Evolutionary conservation across 2,888 invertebrate species (phyloP).

Genomic region (Shargacucullia verbasci): DNA sequence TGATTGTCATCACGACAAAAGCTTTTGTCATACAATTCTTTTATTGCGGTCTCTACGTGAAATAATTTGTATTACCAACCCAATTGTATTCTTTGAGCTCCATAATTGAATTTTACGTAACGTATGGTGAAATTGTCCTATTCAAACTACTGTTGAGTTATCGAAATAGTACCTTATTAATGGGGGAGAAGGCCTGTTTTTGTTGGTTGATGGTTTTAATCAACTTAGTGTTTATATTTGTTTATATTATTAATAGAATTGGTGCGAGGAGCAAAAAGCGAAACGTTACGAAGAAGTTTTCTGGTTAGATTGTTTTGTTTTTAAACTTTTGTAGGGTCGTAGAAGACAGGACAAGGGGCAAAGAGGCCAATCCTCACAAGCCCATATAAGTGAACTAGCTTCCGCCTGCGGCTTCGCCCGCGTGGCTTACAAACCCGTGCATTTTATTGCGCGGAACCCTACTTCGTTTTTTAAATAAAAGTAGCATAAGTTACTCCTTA

Average conservation of each 20-base stretch:
- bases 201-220: conserved; percentile 1
- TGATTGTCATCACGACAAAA: background rate
- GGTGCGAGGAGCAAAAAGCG: background rate
- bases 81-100: background rate
- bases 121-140: background rate
- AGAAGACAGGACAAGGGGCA: no score
- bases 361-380: no score
- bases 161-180: background rate
- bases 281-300: background rate
- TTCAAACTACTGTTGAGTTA: background rate
- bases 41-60: background rate
- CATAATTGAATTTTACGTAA: background rate
- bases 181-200: conserved; percentile 2
- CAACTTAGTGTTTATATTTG: conserved; percentile 4
- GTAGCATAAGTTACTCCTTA: no score
- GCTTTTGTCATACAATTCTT: background rate
- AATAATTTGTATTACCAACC: background rate
- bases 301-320: conserved; percentile 1
- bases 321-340: no score
- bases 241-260: background rate
- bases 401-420: no score
- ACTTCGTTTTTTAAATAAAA: no score
- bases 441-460: no score
- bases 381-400: no score
- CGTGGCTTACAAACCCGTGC: no score